These are phyloP conservation scores for Parasteatoda tepidariorum DNA, from an alignment of 1,140 invertebrate genomes.

Conservation along the genomic window DNA sequence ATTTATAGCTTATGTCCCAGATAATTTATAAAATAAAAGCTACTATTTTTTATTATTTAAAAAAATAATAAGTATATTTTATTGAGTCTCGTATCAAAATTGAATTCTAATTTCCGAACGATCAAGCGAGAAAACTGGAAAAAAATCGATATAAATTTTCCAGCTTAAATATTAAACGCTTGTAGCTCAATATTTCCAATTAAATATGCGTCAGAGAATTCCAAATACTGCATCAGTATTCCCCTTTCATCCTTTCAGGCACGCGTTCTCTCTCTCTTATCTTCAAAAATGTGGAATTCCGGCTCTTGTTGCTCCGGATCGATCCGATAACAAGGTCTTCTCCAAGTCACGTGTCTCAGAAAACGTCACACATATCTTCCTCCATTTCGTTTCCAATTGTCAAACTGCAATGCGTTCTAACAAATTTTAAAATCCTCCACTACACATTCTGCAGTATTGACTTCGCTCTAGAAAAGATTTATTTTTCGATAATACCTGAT, in stretches of 20 bases:
- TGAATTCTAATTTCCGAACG: too few relatives aligned
- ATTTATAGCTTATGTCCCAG: too few relatives aligned
- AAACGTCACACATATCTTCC: constrained; percentile 12
- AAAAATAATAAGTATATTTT: too few relatives aligned
- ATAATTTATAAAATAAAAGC: too few relatives aligned
- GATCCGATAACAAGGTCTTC: constrained; percentile 38
- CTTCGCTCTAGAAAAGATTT: neutral
- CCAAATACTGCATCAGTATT: neutral
- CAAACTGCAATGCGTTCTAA: constrained; percentile 38
- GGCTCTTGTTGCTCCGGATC: constrained; percentile 26
- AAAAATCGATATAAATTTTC: neutral
- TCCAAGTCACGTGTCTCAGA: constrained; percentile 17
- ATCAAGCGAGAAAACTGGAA: too few relatives aligned
- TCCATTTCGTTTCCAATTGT: constrained; percentile 34
- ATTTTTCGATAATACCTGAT: too few relatives aligned
- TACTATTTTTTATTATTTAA: too few relatives aligned
- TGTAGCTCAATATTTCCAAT: neutral
- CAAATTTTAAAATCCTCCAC: neutral
- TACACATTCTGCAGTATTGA: neutral
- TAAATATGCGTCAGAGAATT: neutral
- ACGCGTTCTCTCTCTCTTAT: neutral
- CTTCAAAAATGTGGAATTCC: neutral
- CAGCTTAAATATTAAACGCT: too few relatives aligned
- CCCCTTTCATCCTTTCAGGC: neutral
- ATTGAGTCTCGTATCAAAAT: too few relatives aligned